Evolutionary conservation across 2,888 invertebrate species (phyloP).

Genomic region (Podabrus alpinus): DNA sequence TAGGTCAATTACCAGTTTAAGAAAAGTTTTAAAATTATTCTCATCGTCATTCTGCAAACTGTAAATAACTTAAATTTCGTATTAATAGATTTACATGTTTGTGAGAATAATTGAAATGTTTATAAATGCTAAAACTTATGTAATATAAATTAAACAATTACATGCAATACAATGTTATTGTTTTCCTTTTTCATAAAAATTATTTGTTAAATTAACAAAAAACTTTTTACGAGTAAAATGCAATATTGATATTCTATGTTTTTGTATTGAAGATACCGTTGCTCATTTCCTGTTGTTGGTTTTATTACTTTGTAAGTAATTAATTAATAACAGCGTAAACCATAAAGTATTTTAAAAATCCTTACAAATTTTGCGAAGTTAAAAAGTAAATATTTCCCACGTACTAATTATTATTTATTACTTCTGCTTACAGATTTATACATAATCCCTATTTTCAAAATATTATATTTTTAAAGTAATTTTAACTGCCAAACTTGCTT

Average conservation of each 20-base stretch:
- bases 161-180: not conserved
- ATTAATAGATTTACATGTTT: not conserved
- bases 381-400: not conserved
- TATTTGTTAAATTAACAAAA: not conserved
- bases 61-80: not conserved
- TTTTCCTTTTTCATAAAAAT: not conserved
- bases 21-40: not conserved
- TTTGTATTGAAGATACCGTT: not conserved
- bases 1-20: not conserved
- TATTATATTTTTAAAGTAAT: not conserved
- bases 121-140: not conserved
- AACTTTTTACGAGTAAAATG: not conserved
- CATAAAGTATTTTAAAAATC: not conserved
- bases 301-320: not conserved
- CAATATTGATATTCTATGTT: not conserved
- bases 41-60: not conserved
- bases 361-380: not conserved
- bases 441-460: not conserved
- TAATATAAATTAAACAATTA: not conserved
- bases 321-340: not conserved
- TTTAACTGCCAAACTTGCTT: not conserved
- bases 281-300: not conserved
- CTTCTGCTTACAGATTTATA: not conserved
- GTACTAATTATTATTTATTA: not conserved
- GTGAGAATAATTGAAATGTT: not conserved